These are phyloP conservation scores for Drosophila meridiana DNA, from an alignment of 2,888 invertebrate species.

Conservation along the genomic window DNA sequence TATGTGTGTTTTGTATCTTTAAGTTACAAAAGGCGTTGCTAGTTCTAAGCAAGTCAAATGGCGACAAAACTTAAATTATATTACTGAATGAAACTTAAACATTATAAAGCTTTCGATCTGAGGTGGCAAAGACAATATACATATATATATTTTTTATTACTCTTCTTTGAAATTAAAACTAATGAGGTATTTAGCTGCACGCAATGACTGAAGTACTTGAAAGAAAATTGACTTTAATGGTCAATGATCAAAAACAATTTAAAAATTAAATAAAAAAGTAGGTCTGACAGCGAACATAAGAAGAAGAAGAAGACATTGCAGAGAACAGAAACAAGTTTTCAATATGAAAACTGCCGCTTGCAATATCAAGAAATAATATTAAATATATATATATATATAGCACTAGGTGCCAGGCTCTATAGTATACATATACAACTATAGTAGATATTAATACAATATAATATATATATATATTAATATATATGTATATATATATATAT, in stretches of 20 bases:
- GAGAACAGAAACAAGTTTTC: conserved; percentile 59
- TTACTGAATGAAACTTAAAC: conserved; percentile 56
- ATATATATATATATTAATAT: conserved; percentile 30
- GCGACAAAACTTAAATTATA: conserved; percentile 29
- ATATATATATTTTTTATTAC: not conserved
- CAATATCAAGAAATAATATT: conserved; percentile 34
- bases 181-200: conserved; percentile 83
- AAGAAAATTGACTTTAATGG: conserved; percentile 74
- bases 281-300: conserved; percentile 12
- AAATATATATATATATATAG: conserved; percentile 18
- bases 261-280: conserved; percentile 17
- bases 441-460: conserved; percentile 23
- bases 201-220: conserved; percentile 69
- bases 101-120: conserved; percentile 69
- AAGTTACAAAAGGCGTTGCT: conserved; percentile 40
- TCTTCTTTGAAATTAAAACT: conserved; percentile 67
- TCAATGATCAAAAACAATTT: conserved; percentile 21
- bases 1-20: conserved; percentile 19
- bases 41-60: conserved; percentile 47
- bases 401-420: conserved; percentile 62
- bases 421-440: conserved; percentile 28
- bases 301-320: conserved; percentile 48
- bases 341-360: conserved; percentile 73
- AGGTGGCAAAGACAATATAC: conserved; percentile 21
- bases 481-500: conserved; percentile 30